phyloP scores from a whole-genome alignment of 2,888 invertebrate genomes.

The Morpho deidamia region DNA sequence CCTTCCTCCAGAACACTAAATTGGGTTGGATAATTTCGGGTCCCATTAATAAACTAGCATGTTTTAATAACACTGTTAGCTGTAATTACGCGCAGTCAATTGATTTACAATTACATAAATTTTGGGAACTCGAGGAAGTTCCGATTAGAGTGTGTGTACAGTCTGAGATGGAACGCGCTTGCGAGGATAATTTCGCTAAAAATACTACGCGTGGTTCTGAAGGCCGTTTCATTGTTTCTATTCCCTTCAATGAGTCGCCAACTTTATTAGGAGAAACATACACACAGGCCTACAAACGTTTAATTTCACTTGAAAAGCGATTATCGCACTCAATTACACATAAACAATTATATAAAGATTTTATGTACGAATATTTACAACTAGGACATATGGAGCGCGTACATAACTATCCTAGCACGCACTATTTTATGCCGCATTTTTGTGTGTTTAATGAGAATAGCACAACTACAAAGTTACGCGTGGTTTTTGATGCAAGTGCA shows the following conservation, averaged over 20 bases:
- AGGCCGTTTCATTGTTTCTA: not conserved
- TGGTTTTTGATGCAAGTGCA: slow-evolving; percentile 12
- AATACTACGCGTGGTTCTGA: not conserved
- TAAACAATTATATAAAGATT: not conserved
- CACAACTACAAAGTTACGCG: not conserved
- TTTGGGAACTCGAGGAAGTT: not conserved
- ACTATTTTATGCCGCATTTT: not conserved
- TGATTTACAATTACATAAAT: not conserved
- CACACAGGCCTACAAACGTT: not conserved
- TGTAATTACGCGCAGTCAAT: not conserved
- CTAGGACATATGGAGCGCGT: not conserved
- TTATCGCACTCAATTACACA: not conserved
- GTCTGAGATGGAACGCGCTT: not conserved
- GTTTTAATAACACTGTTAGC: not conserved
- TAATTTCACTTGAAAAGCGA: not conserved
- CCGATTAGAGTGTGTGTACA: not conserved
- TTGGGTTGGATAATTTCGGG: too few relatives aligned
- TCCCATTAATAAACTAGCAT: not conserved
- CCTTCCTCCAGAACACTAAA: too few relatives aligned
- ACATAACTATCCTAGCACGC: not conserved
- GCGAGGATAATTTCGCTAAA: not conserved
- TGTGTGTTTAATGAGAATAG: not conserved
- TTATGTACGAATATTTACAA: not conserved
- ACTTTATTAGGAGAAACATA: not conserved
- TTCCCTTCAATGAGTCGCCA: not conserved